Evolutionary conservation across 64 coral and sea anemone species (phyloP).

Genomic region (Anthopleura sola): DNA sequence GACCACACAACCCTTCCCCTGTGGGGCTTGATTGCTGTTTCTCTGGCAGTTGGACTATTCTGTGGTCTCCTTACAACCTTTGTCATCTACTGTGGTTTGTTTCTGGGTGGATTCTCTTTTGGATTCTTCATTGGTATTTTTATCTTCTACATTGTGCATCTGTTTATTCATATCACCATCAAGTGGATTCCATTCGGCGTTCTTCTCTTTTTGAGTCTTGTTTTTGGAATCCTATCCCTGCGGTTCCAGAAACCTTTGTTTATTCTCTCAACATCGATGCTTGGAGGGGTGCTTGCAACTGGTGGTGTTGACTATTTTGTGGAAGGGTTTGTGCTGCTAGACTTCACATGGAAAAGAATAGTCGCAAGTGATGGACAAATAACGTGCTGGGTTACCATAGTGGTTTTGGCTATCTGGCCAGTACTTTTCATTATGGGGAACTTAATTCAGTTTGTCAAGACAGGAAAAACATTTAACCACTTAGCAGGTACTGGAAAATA

Average conservation of each 20-base stretch:
- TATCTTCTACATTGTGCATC: conserved; percentile 43
- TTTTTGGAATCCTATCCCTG: conserved; percentile 60
- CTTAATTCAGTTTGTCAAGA: conserved; percentile 78
- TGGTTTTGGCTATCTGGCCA: conserved; percentile 80
- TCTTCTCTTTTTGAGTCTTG: conserved; percentile 67
- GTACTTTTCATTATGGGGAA: conserved; percentile 80
- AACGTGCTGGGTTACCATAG: conserved; percentile 69
- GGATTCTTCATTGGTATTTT: conserved; percentile 90
- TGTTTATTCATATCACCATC: conserved; percentile 54
- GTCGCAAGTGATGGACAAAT: conserved; percentile 41
- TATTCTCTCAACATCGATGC: conserved; percentile 62
- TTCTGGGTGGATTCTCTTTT: conserved; percentile 83
- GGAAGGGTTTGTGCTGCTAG: conserved; percentile 78
- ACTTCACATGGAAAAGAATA: conserved; percentile 72
- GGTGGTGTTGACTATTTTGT: conserved; percentile 79
- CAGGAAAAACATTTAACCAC: conserved; percentile 79
- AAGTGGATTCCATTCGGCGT: conserved; percentile 97
- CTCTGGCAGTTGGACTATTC: conserved; percentile 74
- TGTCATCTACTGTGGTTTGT: conserved; percentile 84
- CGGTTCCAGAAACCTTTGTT: conserved; percentile 82
- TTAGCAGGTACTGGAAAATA: conserved; percentile 49
- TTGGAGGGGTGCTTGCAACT: conserved; percentile 70
- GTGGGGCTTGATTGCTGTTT: conserved; percentile 73
- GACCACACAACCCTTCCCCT: conserved; percentile 59
- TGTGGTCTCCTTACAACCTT: conserved; percentile 81